Evolutionary conservation across 2,113 vertebrate species (phyloP).

Genomic region (Castor canadensis): DNA sequence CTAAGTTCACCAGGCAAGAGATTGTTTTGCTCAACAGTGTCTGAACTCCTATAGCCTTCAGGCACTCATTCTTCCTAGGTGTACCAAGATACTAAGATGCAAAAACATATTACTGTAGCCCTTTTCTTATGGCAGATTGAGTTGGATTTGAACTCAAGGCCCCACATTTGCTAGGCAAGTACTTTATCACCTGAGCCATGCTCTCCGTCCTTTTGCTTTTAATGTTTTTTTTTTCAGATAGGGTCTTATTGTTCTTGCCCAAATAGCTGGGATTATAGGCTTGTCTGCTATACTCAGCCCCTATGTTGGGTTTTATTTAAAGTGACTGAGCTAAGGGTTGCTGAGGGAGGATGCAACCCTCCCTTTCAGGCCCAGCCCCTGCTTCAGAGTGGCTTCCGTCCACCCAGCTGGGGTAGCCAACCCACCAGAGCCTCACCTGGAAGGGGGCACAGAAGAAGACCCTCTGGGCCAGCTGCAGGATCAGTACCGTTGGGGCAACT

Average conservation of each 20-base stretch:
- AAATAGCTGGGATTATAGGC: too few relatives aligned
- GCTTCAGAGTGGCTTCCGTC: not conserved
- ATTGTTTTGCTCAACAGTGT: not conserved
- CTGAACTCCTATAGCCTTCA: not conserved
- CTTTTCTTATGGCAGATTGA: too few relatives aligned
- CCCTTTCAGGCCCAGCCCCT: not conserved
- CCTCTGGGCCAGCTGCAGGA: not conserved
- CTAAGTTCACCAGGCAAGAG: not conserved
- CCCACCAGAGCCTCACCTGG: not conserved
- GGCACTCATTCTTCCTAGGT: not conserved
- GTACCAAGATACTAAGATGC: not conserved
- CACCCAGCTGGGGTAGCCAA: too few relatives aligned
- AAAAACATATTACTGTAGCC: not conserved
- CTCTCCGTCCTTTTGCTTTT: too few relatives aligned
- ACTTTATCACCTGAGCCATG: too few relatives aligned
- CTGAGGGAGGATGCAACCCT: not conserved
- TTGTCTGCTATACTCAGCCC: too few relatives aligned
- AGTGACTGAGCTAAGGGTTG: not conserved
- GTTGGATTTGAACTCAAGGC: too few relatives aligned
- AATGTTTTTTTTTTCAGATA: too few relatives aligned
- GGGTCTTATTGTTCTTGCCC: too few relatives aligned
- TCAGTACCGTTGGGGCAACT: too few relatives aligned
- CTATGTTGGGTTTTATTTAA: not conserved
- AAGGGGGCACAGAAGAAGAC: too few relatives aligned
- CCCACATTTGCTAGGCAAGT: too few relatives aligned